phyloP scores from a whole-genome alignment of 2,797 vertebrate genomes.

The Neosalanx taihuensis region DNA sequence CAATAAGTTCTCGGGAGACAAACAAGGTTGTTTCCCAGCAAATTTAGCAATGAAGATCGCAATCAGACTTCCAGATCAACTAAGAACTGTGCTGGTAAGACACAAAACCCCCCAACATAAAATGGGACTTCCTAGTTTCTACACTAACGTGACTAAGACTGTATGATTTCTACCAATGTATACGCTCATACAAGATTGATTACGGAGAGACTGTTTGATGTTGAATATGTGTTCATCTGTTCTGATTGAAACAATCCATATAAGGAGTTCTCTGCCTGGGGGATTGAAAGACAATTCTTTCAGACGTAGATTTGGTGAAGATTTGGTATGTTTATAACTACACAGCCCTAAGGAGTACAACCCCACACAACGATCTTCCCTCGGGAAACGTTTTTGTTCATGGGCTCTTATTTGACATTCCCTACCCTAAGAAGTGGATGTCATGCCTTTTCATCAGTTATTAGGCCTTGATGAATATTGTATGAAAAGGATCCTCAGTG shows the following conservation, averaged over 20 bases:
- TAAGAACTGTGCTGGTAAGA: no score
- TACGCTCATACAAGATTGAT: not conserved
- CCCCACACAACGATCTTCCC: constrained; percentile 23
- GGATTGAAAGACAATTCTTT: not conserved
- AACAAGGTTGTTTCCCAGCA: constrained; percentile 11
- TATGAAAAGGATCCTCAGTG: constrained; percentile 64
- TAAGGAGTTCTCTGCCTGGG: no score
- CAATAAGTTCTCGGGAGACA: constrained; percentile 7
- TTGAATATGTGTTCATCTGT: no score
- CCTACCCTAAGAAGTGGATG: constrained; percentile 58
- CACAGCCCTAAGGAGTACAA: constrained; percentile 2
- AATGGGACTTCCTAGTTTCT: not conserved
- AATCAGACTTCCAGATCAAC: no score
- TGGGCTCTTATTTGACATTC: constrained; percentile 51
- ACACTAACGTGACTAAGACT: not conserved
- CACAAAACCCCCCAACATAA: constrained; percentile 13
- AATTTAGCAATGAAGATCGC: no score
- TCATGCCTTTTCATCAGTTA: constrained; percentile 68
- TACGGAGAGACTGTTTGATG: not conserved
- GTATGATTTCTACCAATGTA: not conserved
- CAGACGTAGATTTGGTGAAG: not conserved
- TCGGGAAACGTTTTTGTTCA: constrained; percentile 48
- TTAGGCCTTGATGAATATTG: constrained; percentile 73
- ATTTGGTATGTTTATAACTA: not conserved
- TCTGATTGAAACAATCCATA: no score